These are phyloP conservation scores for Abrostola tripartita DNA, from an alignment of 2,888 invertebrate species.

Conservation along the genomic window DNA sequence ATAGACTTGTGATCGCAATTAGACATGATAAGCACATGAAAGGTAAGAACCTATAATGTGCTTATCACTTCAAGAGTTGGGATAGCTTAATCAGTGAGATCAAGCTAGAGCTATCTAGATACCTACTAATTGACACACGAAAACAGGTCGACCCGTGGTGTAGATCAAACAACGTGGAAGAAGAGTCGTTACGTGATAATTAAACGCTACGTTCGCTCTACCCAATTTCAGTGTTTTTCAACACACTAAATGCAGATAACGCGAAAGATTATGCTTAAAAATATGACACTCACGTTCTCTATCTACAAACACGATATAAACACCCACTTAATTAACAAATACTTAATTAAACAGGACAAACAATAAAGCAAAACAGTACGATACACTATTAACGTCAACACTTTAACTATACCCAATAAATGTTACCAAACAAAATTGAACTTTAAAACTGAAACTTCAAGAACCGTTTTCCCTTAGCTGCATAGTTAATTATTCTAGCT, in stretches of 20 bases:
- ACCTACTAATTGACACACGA: too few relatives aligned
- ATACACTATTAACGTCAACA: conserved; percentile 52
- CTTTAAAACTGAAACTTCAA: conserved; percentile 7
- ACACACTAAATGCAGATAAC: neutral
- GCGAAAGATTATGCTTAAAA: conserved; percentile 5
- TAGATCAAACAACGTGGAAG: too few relatives aligned
- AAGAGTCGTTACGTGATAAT: too few relatives aligned
- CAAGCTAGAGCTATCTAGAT: too few relatives aligned
- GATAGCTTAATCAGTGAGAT: too few relatives aligned
- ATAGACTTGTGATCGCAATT: too few relatives aligned
- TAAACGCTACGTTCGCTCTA: too few relatives aligned
- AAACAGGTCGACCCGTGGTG: too few relatives aligned
- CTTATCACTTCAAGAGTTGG: too few relatives aligned
- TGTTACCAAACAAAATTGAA: conserved; percentile 28
- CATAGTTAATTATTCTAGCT: conserved; percentile 16
- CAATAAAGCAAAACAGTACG: conserved; percentile 48
- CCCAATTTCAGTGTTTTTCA: too few relatives aligned
- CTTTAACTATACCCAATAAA: conserved; percentile 31
- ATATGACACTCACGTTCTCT: conserved; percentile 17
- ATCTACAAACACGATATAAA: conserved; percentile 26
- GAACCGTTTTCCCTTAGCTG: conserved; percentile 6
- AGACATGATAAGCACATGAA: too few relatives aligned
- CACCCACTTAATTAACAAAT: conserved; percentile 55
- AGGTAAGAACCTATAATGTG: too few relatives aligned
- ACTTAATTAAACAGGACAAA: conserved; percentile 46